These are phyloP conservation scores for Toxotes chatareus DNA, from an alignment of 2,113 vertebrate species.

Conservation along the genomic window DNA sequence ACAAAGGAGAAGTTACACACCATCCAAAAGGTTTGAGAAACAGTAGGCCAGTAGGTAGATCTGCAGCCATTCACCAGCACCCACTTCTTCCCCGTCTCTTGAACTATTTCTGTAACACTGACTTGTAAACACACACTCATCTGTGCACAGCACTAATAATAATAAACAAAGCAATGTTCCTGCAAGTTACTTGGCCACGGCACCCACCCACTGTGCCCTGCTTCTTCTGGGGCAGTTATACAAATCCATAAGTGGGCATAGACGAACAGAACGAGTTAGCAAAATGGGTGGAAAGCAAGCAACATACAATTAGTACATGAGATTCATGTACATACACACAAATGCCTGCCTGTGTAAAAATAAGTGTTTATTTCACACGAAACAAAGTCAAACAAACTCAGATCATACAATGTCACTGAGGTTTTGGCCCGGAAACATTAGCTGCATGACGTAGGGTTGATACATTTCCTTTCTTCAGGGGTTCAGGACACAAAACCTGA, in stretches of 20 bases:
- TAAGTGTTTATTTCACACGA: constrained; percentile 28
- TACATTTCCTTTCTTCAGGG: constrained; percentile 51
- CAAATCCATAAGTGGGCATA: constrained; percentile 12
- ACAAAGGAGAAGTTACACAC: constrained; percentile 59
- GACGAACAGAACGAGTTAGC: neutral
- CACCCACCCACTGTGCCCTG: neutral
- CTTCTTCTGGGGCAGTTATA: neutral
- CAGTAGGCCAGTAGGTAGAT: constrained; percentile 29
- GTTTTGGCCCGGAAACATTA: constrained; percentile 24
- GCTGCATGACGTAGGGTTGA: constrained; percentile 28
- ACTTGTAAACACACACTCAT: constrained; percentile 25
- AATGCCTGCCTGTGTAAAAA: neutral
- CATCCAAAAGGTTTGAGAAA: constrained; percentile 40
- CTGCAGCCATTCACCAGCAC: constrained; percentile 21
- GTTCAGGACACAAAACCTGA: constrained; percentile 53
- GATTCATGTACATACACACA: neutral
- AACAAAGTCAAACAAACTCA: constrained; percentile 19
- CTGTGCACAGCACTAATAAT: neutral
- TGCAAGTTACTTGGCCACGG: constrained; percentile 7
- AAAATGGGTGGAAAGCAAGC: neutral
- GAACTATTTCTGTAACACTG: constrained; percentile 2
- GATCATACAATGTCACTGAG: neutral
- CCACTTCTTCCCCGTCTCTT: neutral
- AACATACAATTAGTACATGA: neutral
- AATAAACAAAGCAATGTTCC: constrained; percentile 41